These are phyloP conservation scores for Sphenopsis melanotis DNA, from an alignment of 2,797 vertebrate species.

Conservation along the genomic window DNA sequence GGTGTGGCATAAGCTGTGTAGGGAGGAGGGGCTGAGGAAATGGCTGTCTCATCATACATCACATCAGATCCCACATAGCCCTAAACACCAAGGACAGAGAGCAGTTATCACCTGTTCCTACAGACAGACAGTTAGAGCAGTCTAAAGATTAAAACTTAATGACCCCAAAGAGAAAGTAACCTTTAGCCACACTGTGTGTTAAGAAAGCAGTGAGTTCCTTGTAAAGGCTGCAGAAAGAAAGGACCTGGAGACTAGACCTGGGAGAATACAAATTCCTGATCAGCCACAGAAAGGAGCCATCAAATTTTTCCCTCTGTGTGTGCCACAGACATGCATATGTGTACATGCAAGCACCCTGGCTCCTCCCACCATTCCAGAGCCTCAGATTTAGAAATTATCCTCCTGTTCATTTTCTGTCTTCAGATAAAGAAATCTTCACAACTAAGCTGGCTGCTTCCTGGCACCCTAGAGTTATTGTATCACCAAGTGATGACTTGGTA, in stretches of 20 bases:
- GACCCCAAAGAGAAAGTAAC: background rate
- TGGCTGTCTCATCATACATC: conserved; percentile 77
- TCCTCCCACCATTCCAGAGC: background rate
- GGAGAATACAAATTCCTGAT: background rate
- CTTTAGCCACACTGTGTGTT: background rate
- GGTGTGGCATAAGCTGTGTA: conserved; percentile 85
- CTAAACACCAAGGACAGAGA: conserved; percentile 18
- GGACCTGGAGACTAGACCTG: background rate
- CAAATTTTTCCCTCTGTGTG: background rate
- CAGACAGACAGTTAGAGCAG: background rate
- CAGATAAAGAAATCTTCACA: background rate
- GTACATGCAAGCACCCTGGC: background rate
- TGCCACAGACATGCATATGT: background rate
- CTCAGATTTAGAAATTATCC: background rate
- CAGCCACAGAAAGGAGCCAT: background rate
- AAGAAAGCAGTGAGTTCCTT: background rate
- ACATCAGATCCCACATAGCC: conserved; percentile 69
- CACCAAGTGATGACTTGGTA: background rate
- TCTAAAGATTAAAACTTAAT: background rate
- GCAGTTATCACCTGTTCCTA: background rate
- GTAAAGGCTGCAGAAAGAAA: background rate
- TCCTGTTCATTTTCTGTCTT: background rate
- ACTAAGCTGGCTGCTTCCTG: background rate
- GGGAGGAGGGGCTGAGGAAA: conserved; percentile 87
- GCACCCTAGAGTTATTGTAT: background rate